phyloP scores from a whole-genome alignment of 2,888 invertebrate species.

The Diplolepis rosae region DNA sequence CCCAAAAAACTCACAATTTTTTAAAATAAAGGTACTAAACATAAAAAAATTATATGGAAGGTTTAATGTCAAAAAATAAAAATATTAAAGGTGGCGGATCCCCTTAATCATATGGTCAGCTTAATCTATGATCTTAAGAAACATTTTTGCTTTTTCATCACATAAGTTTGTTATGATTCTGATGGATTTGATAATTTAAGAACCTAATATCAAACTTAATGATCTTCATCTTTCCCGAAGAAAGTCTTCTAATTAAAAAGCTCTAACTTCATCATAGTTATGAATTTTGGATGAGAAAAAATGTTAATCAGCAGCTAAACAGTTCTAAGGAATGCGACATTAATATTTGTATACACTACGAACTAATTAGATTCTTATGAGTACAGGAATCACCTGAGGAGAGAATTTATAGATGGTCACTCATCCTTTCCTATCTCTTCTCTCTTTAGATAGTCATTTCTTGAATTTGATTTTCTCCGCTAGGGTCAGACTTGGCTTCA shows the following conservation, averaged over 20 bases:
- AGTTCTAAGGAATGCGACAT: slow-evolving; percentile 13
- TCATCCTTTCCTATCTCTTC: neutral
- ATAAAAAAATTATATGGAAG: too few species aligned
- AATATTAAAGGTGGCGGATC: too few species aligned
- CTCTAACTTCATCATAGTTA: neutral
- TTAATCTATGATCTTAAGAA: too few species aligned
- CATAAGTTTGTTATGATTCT: neutral
- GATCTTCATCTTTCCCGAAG: neutral
- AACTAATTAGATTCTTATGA: slow-evolving; percentile 19
- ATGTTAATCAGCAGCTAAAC: neutral
- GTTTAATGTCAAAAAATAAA: too few species aligned
- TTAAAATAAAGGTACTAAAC: too few species aligned
- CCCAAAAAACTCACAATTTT: too few species aligned
- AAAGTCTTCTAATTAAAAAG: neutral
- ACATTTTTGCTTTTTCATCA: too few species aligned
- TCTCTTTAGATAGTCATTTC: neutral
- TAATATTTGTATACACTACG: slow-evolving; percentile 21
- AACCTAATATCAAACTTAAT: neutral
- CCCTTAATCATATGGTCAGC: too few species aligned
- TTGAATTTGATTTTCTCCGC: neutral
- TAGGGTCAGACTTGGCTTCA: neutral
- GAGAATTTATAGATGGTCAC: neutral
- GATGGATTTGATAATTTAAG: neutral
- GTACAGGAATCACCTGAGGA: neutral
- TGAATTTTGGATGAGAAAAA: slow-evolving; percentile 4